Percentiles rank a stretch among this genome's conserved stretches.
These are phyloP conservation scores for Zaprionus inermis DNA, from an alignment of 1,140 invertebrate species.

Conservation along the genomic window DNA sequence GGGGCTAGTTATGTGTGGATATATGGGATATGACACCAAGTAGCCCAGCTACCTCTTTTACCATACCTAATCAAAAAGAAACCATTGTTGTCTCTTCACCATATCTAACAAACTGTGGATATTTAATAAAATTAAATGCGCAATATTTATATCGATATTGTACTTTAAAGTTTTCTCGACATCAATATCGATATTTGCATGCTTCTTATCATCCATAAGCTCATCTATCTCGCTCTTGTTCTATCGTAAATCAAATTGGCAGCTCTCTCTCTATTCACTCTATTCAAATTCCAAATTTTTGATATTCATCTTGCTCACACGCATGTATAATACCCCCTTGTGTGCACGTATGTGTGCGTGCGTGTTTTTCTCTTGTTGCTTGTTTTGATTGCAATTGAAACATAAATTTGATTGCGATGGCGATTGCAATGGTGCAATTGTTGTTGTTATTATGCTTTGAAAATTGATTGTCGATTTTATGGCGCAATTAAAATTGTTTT, in stretches of 20 bases:
- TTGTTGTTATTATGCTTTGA: slow-evolving; percentile 48
- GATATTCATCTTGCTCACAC: neutral
- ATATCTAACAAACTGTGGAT: neutral
- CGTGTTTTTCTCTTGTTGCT: neutral
- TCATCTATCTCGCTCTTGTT: neutral
- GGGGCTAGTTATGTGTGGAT: neutral
- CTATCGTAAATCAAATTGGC: neutral
- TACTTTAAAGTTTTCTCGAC: neutral
- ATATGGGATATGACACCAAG: no score
- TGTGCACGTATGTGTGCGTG: neutral
- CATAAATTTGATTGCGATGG: slow-evolving; percentile 20
- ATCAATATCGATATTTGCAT: neutral
- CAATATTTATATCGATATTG: neutral
- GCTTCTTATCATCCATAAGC: neutral
- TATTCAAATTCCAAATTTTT: slow-evolving; percentile 4
- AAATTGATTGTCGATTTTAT: slow-evolving; percentile 58
- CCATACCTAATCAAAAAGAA: neutral
- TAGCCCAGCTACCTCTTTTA: neutral
- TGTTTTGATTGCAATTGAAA: slow-evolving; percentile 10
- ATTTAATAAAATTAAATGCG: neutral
- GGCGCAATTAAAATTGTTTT: slow-evolving; percentile 66
- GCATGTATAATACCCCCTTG: neutral
- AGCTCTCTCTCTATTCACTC: neutral
- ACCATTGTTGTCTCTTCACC: no score
- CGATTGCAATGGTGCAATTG: slow-evolving; percentile 17